These are phyloP conservation scores for Saturnia pavonia DNA, from an alignment of 2,888 invertebrate species.

Conservation along the genomic window DNA sequence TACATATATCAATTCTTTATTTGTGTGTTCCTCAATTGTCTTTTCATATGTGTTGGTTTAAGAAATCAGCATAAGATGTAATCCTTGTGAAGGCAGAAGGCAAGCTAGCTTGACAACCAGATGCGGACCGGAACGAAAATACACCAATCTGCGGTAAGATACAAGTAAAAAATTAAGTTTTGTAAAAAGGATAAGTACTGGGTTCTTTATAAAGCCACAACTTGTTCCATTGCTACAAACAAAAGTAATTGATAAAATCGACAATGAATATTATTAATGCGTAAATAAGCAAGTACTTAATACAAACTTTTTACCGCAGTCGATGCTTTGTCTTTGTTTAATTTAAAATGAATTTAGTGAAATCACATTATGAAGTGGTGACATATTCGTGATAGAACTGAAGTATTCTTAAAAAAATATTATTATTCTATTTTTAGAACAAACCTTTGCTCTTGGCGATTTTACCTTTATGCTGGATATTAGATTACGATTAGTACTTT, in stretches of 20 bases:
- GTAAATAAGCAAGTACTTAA: not conserved
- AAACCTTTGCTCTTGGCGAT: no score
- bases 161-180: not conserved
- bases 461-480: no score
- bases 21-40: not conserved
- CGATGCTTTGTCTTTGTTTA: not conserved
- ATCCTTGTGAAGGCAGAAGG: constrained; percentile 56
- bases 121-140: constrained; percentile 48
- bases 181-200: not conserved
- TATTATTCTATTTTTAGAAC: no score
- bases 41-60: constrained; percentile 42
- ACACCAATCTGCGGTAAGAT: constrained; percentile 50
- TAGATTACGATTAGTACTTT: no score
- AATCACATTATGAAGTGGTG: not conserved
- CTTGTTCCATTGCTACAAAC: not conserved
- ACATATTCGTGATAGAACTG: no score
- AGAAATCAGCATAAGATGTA: constrained; percentile 45
- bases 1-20: not conserved
- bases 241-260: not conserved
- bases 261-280: no score
- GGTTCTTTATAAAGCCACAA: not conserved
- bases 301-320: not conserved
- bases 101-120: constrained; percentile 43
- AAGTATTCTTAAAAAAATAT: no score
- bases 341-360: not conserved